A percentile compares a stretch with the other conserved stretches of the same genome.
Conservation (phyloP, 2,113 vertebrate species). For the Podarcis cretensis region DNA sequence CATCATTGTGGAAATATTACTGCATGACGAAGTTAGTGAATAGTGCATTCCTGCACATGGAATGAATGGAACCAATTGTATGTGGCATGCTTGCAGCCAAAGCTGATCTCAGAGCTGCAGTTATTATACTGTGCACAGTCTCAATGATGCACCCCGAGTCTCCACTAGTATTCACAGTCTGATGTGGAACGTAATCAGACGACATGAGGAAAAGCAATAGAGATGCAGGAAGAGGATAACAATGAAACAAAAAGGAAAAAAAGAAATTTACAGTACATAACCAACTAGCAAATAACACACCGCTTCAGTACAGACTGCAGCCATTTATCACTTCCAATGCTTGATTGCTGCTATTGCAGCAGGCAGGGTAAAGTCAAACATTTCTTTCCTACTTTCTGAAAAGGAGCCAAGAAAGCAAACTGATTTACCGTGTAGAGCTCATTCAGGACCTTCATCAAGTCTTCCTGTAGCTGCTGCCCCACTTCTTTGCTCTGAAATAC, state of each 20-base stretch:
- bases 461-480: slow-evolving; percentile 94
- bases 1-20: background rate
- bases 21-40: background rate
- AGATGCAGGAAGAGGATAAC: background rate
- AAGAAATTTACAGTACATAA: slow-evolving; percentile 9
- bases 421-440: slow-evolving; percentile 94
- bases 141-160: background rate
- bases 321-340: slow-evolving; percentile 18
- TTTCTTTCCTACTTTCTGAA: slow-evolving; percentile 45
- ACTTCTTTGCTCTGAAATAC: slow-evolving; percentile 95
- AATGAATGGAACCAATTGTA: background rate
- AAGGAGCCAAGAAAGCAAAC: slow-evolving; percentile 35
- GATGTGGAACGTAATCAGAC: background rate
- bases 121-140: background rate
- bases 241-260: background rate
- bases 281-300: background rate
- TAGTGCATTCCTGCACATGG: background rate
- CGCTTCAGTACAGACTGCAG: slow-evolving; percentile 30
- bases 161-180: background rate
- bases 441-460: slow-evolving; percentile 96
- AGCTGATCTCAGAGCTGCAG: background rate
- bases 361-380: slow-evolving; percentile 45
- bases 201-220: background rate
- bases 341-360: slow-evolving; percentile 20
- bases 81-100: background rate